Conservation (phyloP, 2,113 vertebrate genomes). For the Otus sunia region DNA sequence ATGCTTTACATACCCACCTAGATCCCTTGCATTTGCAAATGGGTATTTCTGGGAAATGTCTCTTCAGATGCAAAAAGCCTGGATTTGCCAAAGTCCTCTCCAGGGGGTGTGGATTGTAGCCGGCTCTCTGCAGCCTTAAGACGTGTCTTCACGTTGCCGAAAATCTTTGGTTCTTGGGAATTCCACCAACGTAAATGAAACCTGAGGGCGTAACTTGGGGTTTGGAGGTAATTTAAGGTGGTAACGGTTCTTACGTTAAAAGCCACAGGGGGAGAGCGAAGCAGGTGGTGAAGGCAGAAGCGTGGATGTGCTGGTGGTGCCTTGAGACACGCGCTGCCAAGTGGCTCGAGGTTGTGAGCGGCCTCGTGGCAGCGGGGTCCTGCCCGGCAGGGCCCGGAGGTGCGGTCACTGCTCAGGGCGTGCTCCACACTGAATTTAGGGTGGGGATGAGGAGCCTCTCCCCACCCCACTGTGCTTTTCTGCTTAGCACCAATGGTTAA, state of each 20-base stretch:
- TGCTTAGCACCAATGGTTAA: accelerated
- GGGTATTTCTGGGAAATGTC: accelerated
- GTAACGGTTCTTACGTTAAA: neutral
- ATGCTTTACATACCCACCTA: accelerated
- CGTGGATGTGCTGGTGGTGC: too few relatives aligned
- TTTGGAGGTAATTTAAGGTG: neutral
- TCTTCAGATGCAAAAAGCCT: neutral
- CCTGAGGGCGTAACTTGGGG: too few relatives aligned
- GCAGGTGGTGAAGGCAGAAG: neutral
- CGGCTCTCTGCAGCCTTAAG: neutral
- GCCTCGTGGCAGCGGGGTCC: too few relatives aligned
- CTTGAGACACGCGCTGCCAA: too few relatives aligned
- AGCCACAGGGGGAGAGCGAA: accelerated
- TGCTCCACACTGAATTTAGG: neutral
- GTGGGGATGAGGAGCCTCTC: neutral
- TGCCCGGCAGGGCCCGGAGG: too few relatives aligned
- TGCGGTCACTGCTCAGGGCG: too few relatives aligned
- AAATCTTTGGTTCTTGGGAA: accelerated
- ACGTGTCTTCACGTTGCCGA: accelerated
- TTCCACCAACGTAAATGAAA: accelerated
- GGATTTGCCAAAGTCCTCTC: neutral
- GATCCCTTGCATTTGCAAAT: neutral
- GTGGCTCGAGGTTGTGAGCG: too few relatives aligned
- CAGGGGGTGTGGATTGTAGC: neutral
- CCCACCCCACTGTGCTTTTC: accelerated